Base-by-base conservation (phyloP, 2,113 vertebrate species). In the Bubo blakistoni region DNA sequence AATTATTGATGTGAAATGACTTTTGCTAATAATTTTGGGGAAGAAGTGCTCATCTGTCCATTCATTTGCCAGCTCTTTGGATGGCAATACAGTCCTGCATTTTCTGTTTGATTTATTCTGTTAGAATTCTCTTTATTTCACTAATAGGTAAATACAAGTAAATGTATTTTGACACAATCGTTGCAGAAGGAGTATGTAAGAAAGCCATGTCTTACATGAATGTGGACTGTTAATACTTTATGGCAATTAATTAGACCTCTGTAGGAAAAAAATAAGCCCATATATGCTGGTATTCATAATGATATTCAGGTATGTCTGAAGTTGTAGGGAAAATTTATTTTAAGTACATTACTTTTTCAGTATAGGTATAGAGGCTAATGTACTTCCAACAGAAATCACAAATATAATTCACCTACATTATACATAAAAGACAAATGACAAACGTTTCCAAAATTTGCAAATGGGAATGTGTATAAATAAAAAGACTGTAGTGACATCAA, bases 1-100 rank as follows among this genome's bases (percentile, higher is more conserved):
- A 96, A 95, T 97, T 92, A 94, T 87, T 96, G 54, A 71, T 76
- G 57, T 81, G 82, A 89, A 96, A 88, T 27, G 13, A 94, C 79
- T 96, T 77, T 59, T 82, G 52, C 65, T 96, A 86, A 80, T 94
- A 93, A 74, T 38, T 17, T 63, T 7, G 36, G 70, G 73, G 59
- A 55, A 85, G 70, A 71, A 84, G 92, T 72, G 55, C 78, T 93
- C 69, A 51, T 88, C 70, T 94, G 84, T 96, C 78, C 58, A 36
- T 65, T 87, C 54, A 44, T 38, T 87, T 81, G 24, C 14, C 42
- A 76, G 4, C 16, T 65, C 49, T 90, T 95, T 86, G 90, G 94
- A 94, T 87, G 62, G 72, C 69, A 96, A 26, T 69, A 54, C 46
- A 52, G 1, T 90, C 82, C 71, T 92, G 32, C 74, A 82, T 90